Base-by-base conservation (phyloP, 2,888 invertebrate species). In the Nezara viridula region DNA sequence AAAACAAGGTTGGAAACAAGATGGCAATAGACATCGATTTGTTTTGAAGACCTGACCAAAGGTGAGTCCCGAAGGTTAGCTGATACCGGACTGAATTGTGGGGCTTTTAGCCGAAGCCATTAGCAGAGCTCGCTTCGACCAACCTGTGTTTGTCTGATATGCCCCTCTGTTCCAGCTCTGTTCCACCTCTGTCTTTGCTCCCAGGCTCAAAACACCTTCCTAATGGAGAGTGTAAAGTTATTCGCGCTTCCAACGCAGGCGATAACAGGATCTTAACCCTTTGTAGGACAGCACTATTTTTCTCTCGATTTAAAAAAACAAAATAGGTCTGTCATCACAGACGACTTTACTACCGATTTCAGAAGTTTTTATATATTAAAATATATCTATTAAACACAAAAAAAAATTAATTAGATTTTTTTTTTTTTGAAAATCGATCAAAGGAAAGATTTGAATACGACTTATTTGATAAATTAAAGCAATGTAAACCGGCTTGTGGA, bases 141-240 rank as follows among this genome's bases (percentile, higher is more conserved):
- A 16, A 60, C 60, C 60, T 60, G 60, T 60, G 60, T 60, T 60
- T 60, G 60, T 60, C 60, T 60, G 60, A 60, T 60, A 60, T 60
- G 27, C 14, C 27, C 32, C 14, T 32, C 32, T 32, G 27, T 14
- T 60, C 32, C 32, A 60, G 32, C 5, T 60, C 27, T 60, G 60
- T 3, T 32, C 60, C 27, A 32, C 1, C 16, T 32, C 6, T 60
- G 60, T 60, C 60, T 60, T 60, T 60, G 32, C 60, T 60, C 32
- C 60, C 5, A 0, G 60, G 14, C 32, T 60, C 60, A 60, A 60
- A 60, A 60, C 60, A 60, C 60, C 60, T 60, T 16, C 27, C 60
- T 32, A 32, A 60, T 32, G 27, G 60, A 32, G n/a, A 55, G 16
- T 14, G 16, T 14, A 16, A 32, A 60, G 27, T 60, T 16, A 27